These are phyloP conservation scores for Apogon hyalosoma DNA, from an alignment of 2,797 vertebrate species.

Conservation along the genomic window DNA sequence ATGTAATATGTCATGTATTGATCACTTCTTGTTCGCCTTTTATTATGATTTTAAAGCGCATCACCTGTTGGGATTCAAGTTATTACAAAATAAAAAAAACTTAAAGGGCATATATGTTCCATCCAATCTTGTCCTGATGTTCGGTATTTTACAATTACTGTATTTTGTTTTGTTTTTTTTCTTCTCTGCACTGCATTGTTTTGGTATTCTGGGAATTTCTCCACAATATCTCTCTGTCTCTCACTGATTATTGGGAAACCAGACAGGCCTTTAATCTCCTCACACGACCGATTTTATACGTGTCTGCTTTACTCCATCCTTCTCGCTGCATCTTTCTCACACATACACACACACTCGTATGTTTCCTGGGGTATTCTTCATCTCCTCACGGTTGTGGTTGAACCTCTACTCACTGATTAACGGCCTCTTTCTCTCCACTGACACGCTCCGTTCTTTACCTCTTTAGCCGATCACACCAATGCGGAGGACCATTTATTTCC, in stretches of 20 bases:
- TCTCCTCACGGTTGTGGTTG: slow-evolving; percentile 35
- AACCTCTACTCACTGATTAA: slow-evolving; percentile 67
- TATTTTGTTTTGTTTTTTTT: background rate
- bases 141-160: background rate
- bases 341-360: slow-evolving; percentile 15
- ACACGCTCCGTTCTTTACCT: slow-evolving; percentile 64
- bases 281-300: slow-evolving; percentile 57
- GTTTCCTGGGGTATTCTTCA: slow-evolving; percentile 17
- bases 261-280: slow-evolving; percentile 62
- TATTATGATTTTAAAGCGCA: background rate
- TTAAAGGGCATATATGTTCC: background rate
- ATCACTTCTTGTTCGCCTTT: background rate
- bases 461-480: slow-evolving; percentile 67
- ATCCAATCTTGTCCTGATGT: background rate
- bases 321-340: slow-evolving; percentile 19
- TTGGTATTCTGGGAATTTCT: slow-evolving; percentile 27
- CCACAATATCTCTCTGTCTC: slow-evolving; percentile 37
- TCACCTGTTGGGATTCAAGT: background rate
- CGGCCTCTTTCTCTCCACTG: slow-evolving; percentile 56
- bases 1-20: background rate
- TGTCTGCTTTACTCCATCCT: slow-evolving; percentile 42
- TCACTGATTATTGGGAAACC: slow-evolving; percentile 40
- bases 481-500: slow-evolving; percentile 64
- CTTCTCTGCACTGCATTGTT: background rate
- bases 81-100: background rate